Evolutionary conservation across 1,140 invertebrate genomes (phyloP), one percentile per base, ranked within the genome.

Genomic region (Bactericera cockerelli): DNA sequence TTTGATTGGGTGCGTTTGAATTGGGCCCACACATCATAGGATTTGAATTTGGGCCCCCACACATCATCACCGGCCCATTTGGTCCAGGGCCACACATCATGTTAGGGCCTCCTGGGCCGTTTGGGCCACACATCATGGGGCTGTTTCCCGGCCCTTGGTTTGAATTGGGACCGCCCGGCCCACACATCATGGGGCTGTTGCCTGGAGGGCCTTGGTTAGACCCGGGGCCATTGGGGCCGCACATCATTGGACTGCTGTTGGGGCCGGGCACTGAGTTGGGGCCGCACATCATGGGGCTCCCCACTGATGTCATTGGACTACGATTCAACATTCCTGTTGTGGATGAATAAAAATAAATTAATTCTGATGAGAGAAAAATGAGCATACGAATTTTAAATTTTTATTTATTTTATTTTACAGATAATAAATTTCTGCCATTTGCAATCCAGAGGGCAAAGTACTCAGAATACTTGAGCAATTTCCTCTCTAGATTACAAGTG

Each of bases 21-120:
- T 55, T 59, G 1, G 53, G 54, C 26, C 36, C 58, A 24, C 58
- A 59, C 26, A 63, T 53, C 70, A 70, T 59, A 36, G 66, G 59
- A 55, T 65, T 63, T 42, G 57, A 54, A 56, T 59, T 57, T n/a
- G 36, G 26, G 3, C 36, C 36, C 21, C 57, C 31, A 33, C 58
- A 57, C 57, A 59, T 59, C 25, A 70, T 58, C 69, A 69, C 69
- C 26, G 76, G 70, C 0, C 72, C 72, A 26, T 72, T 67, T 49
- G 63, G 57, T 2, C 67, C 67, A 24, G 65, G 64, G 13, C 57
- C 26, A 11, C 42, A 13, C 13, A 49, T 39, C n/a, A 59, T 57
- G 4, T 66, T 67, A 11, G 63, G 62, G 1, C 67, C 65, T 19
- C 68, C 68, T 21, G 65, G 64, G 62, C 65, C 69, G 56, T 28